These are phyloP conservation scores for Mechanitis messenoides DNA, from an alignment of 2,888 invertebrate genomes.

Conservation along the genomic window DNA sequence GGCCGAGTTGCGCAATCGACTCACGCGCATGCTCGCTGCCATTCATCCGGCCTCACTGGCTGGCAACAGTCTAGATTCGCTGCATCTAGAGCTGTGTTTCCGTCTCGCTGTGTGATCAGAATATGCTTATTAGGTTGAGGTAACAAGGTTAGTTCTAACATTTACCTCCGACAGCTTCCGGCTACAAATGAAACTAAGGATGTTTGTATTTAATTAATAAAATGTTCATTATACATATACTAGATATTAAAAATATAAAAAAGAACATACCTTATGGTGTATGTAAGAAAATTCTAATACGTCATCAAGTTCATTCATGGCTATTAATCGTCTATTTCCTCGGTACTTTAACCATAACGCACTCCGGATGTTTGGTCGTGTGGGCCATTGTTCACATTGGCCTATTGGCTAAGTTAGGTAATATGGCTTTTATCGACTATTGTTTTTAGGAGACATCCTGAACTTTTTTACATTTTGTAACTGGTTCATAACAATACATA, in stretches of 20 bases:
- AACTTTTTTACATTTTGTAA: too few relatives aligned
- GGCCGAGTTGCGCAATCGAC: constrained; percentile 40
- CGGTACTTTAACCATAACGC: constrained; percentile 57
- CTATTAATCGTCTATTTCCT: constrained; percentile 50
- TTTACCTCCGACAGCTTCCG: constrained; percentile 21
- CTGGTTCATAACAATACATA: too few relatives aligned
- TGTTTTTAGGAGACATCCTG: constrained; percentile 12
- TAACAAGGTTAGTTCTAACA: constrained; percentile 27
- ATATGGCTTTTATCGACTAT: constrained; percentile 13
- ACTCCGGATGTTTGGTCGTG: constrained; percentile 65
- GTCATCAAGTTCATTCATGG: constrained; percentile 47
- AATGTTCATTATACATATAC: constrained; percentile 13
- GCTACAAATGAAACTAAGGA: constrained; percentile 23
- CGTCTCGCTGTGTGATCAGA: constrained; percentile 31
- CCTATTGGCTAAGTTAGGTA: constrained; percentile 31
- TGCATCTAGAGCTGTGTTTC: constrained; percentile 33
- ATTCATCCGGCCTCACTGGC: constrained; percentile 59
- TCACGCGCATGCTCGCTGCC: constrained; percentile 62
- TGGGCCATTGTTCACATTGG: constrained; percentile 57
- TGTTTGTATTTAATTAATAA: constrained; percentile 14
- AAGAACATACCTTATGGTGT: background rate
- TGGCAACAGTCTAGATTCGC: constrained; percentile 52
- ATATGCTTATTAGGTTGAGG: constrained; percentile 27
- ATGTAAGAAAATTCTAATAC: constrained; percentile 32
- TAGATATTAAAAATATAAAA: too few relatives aligned